Percentiles rank a stretch among this genome's conserved stretches.
Evolutionary conservation across 2,113 vertebrate species (phyloP).

Genomic region (Actinemys pallida): DNA sequence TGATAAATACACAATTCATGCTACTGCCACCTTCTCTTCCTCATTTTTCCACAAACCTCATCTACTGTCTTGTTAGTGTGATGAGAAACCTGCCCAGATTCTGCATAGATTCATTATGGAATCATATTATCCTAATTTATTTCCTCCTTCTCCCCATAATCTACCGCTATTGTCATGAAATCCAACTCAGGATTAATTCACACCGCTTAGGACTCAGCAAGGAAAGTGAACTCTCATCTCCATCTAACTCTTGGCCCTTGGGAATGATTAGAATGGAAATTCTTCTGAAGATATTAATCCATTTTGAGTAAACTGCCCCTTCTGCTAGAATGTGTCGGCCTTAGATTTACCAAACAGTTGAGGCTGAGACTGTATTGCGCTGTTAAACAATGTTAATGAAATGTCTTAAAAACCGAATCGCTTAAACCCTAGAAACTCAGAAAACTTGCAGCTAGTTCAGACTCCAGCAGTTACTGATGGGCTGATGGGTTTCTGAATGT

Average conservation of each 20-base stretch:
- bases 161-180: constrained; percentile 24
- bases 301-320: neutral
- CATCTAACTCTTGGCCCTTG: neutral
- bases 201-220: neutral
- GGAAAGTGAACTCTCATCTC: constrained; percentile 5
- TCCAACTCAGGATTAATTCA: constrained; percentile 29
- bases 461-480: neutral
- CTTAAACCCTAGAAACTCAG: neutral
- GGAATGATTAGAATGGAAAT: constrained; percentile 7
- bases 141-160: constrained; percentile 19
- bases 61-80: neutral
- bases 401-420: neutral
- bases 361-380: neutral
- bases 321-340: neutral
- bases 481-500: neutral
- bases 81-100: neutral
- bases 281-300: neutral
- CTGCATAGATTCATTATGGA: neutral
- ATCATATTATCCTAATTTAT: constrained; percentile 41
- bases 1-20: neutral
- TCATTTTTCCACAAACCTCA: neutral
- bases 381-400: neutral
- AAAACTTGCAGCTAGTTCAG: neutral
- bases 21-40: neutral
- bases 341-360: neutral